These are phyloP conservation scores for Leptopilina clavipes DNA, from an alignment of 1,140 invertebrate species.

Conservation along the genomic window DNA sequence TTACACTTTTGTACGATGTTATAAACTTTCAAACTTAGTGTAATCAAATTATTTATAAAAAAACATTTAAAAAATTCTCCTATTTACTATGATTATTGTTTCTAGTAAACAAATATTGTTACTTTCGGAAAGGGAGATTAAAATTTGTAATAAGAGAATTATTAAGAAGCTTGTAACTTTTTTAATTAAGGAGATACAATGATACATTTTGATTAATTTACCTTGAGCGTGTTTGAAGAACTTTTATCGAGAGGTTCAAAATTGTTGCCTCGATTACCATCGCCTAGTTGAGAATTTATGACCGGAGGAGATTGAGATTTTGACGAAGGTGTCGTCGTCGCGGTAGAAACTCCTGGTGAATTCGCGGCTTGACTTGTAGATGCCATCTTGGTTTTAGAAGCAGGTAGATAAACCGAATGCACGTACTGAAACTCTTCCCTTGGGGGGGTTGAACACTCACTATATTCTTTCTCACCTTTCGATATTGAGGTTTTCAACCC, in stretches of 20 bases:
- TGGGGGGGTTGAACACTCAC: conserved; percentile 1
- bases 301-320: conserved; percentile 46
- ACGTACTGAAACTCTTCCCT: conserved; percentile 3
- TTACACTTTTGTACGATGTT: too few species aligned
- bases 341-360: conserved; percentile 41
- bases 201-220: conserved; percentile 43
- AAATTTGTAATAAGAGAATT: neutral
- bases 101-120: too few species aligned
- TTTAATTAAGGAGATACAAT: neutral
- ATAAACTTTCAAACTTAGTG: too few species aligned
- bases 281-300: conserved; percentile 41
- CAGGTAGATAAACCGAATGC: conserved; percentile 1
- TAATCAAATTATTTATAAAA: too few species aligned
- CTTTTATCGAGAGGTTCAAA: conserved; percentile 70
- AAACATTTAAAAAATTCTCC: too few species aligned
- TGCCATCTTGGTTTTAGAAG: conserved; percentile 58
- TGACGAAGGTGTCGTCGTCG: conserved; percentile 38
- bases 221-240: conserved; percentile 71
- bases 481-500: conserved; percentile 46
- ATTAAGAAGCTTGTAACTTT: neutral
- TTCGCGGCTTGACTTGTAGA: conserved; percentile 60
- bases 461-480: conserved; percentile 41
- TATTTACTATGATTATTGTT: too few species aligned
- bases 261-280: conserved; percentile 61
- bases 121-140: too few species aligned